Evolutionary conservation across 2,888 invertebrate genomes (phyloP).

Genomic region (Pristionchus fissidentatus): DNA sequence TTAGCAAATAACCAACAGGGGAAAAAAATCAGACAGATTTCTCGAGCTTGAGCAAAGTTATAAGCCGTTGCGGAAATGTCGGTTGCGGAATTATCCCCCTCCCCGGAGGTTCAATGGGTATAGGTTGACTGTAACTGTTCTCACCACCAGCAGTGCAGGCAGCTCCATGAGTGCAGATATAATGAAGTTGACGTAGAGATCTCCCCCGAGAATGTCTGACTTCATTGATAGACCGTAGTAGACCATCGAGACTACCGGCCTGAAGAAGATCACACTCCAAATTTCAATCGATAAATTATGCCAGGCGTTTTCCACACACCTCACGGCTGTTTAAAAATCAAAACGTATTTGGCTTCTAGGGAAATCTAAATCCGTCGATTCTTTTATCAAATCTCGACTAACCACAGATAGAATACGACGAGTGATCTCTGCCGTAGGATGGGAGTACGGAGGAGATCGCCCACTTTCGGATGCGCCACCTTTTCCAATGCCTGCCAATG

Average conservation of each 20-base stretch:
- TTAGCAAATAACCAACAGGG: no score
- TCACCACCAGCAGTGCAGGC: constrained; percentile 75
- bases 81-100: no score
- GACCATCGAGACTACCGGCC: constrained; percentile 87
- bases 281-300: not conserved
- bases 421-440: constrained; percentile 67
- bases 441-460: constrained; percentile 72
- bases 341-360: not conserved
- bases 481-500: not conserved
- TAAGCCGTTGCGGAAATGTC: not conserved
- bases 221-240: constrained; percentile 91
- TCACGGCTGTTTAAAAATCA: no score
- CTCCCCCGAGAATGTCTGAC: constrained; percentile 85
- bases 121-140: not conserved
- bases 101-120: no score
- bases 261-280: constrained; percentile 47
- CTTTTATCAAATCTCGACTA: no score
- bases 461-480: no score
- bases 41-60: no score
- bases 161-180: constrained; percentile 79
- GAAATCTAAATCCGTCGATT: not conserved
- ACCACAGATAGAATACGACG: constrained; percentile 71
- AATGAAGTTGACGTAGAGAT: constrained; percentile 87
- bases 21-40: no score
- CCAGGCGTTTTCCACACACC: not conserved